Conservation (phyloP, 2,888 invertebrate genomes). For the Trichopria drosophilae region DNA sequence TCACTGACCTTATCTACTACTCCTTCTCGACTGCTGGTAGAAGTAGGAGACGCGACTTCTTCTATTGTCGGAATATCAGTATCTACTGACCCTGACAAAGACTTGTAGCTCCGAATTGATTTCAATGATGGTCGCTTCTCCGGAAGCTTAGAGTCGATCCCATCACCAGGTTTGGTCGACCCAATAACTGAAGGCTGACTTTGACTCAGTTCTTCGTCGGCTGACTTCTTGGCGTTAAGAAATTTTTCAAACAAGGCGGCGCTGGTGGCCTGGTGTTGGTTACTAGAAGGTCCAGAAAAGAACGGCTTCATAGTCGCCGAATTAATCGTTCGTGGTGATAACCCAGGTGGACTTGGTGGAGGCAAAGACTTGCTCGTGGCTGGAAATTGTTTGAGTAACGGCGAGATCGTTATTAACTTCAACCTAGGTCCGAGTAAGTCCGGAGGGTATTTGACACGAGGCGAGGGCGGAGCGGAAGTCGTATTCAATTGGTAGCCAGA, state of each 20-base stretch:
- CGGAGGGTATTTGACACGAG: slow-evolving; percentile 72
- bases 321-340: slow-evolving; percentile 47
- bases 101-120: slow-evolving; percentile 13
- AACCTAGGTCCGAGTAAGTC: slow-evolving; percentile 69
- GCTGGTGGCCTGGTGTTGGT: slow-evolving; percentile 5
- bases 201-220: slow-evolving; percentile 15
- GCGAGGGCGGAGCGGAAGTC: slow-evolving; percentile 77
- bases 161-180: no score
- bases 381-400: slow-evolving; percentile 62
- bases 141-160: no score
- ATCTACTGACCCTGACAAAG: slow-evolving; percentile 33
- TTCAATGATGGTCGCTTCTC: slow-evolving; percentile 17
- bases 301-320: slow-evolving; percentile 37
- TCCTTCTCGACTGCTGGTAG: slow-evolving; percentile 7
- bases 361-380: slow-evolving; percentile 64
- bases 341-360: slow-evolving; percentile 51
- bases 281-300: slow-evolving; percentile 31
- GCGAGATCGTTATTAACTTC: slow-evolving; percentile 65
- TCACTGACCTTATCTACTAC: slow-evolving; percentile 30
- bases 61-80: slow-evolving; percentile 13
- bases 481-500: slow-evolving; percentile 64
- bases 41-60: slow-evolving; percentile 35
- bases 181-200: no score
- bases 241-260: slow-evolving; percentile 18
- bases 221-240: slow-evolving; percentile 18